Evolutionary conservation across 2,113 vertebrate species (phyloP).

Genomic region (Potamarius usumacintae): DNA sequence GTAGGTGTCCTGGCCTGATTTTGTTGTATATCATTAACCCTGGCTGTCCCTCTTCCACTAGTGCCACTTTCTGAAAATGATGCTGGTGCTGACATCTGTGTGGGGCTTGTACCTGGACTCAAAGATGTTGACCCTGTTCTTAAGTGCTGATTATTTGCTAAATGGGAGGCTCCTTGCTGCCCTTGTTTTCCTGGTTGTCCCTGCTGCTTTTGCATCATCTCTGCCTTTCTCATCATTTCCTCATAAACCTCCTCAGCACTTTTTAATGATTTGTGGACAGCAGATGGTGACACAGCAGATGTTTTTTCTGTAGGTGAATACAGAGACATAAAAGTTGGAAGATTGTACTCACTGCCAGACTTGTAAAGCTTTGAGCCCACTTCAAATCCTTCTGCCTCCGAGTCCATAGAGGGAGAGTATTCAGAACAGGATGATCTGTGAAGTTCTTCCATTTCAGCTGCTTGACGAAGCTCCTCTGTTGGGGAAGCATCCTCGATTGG

Average conservation of each 20-base stretch:
- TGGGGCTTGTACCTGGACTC: constrained; percentile 94
- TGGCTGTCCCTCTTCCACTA: constrained; percentile 77
- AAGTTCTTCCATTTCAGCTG: constrained; percentile 97
- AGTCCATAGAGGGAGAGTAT: constrained; percentile 96
- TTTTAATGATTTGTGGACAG: constrained; percentile 85
- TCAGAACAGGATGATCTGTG: constrained; percentile 97
- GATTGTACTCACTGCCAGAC: constrained; percentile 93
- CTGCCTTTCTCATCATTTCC: constrained; percentile 98
- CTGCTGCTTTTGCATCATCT: constrained; percentile 88
- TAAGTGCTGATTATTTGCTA: constrained; percentile 79
- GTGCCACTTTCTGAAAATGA: constrained; percentile 77
- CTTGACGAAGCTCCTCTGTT: constrained; percentile 94
- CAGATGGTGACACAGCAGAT: constrained; percentile 67
- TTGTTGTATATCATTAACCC: constrained; percentile 88
- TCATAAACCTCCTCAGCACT: constrained; percentile 98
- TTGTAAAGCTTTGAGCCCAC: constrained; percentile 88
- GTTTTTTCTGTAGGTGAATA: constrained; percentile 91
- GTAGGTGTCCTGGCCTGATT: constrained; percentile 80
- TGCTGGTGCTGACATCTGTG: constrained; percentile 86
- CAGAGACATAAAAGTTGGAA: constrained; percentile 95
- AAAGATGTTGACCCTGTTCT: constrained; percentile 82
- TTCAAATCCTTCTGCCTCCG: constrained; percentile 91
- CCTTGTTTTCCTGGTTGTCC: constrained; percentile 66
- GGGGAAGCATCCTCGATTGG: constrained; percentile 97
- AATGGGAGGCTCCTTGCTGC: constrained; percentile 65